Evolutionary conservation across 2,797 vertebrate genomes (phyloP), one percentile per base, ranked within the genome.

Genomic region (Sarcoramphus papa): DNA sequence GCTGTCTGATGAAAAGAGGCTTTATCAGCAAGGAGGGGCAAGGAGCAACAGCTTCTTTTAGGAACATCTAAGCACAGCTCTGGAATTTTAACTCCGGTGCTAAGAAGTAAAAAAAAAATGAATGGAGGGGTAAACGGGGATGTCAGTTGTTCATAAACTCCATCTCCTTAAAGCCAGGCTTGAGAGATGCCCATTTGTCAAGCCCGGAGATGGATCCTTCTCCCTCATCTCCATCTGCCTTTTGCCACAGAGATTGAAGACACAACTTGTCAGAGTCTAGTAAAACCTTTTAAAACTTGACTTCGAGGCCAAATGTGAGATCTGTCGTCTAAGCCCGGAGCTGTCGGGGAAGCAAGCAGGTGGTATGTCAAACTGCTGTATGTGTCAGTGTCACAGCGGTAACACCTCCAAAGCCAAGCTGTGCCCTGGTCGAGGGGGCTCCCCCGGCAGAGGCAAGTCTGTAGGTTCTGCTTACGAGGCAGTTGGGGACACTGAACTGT

Each of bases 1-100:
- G 1, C 81, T 37, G 43, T 6, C 64, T 23, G 37, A 48, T 95
- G 92, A 93, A 91, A 92, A 83, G 96, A 60, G 69, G 85, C 96
- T 96, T 86, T 96, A 91, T 93, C 94, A 73, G 62, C 76, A 37
- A 2, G 2, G 14, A 88, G 85, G 72, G 78, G 7, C 0, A 0
- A 79, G 89, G 72, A 83, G 56, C 9, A 0, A 27, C 16, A 9
- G 88, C 83, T 88, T 50, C 62, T 54, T 68, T 17, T 17, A 35
- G 77, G 70, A 92, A n/a, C 60, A 51, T 72, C 47, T 37, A 40
- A 77, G 63, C 53, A 50, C 85, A 69, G 69, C 90, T 72, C 85
- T 59, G 69, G 23, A n/a, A 25, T 89, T 81, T 40, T 5, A 57
- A 31, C 87, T 72, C 48, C 0, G 2, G 12, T 40, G 33, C 69